These are phyloP conservation scores for Edolisoma coerulescens DNA, from an alignment of 2,113 vertebrate species.

Conservation along the genomic window DNA sequence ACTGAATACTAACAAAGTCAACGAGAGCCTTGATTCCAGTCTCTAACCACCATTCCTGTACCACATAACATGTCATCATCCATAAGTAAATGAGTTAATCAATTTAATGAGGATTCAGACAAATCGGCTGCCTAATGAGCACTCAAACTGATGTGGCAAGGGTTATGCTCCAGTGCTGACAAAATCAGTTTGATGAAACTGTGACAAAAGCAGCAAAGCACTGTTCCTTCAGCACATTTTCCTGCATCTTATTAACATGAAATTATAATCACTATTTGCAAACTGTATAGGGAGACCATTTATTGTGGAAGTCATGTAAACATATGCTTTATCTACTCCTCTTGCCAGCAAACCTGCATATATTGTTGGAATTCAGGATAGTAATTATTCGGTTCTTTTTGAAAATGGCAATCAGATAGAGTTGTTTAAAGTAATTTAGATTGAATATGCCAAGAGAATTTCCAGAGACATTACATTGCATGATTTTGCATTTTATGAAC, in stretches of 20 bases:
- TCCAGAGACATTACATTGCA: not conserved
- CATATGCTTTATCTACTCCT: not conserved
- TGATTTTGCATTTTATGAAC: not conserved
- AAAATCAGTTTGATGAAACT: slow-evolving; percentile 76
- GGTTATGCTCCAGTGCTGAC: slow-evolving; percentile 80
- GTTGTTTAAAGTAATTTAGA: not conserved
- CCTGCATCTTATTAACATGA: slow-evolving; percentile 80
- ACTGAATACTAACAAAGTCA: slow-evolving; percentile 37
- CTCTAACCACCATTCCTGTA: slow-evolving; percentile 58
- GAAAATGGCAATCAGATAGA: not conserved
- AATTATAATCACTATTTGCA: slow-evolving; percentile 57
- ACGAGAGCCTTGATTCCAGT: slow-evolving; percentile 1
- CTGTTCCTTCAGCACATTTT: slow-evolving; percentile 54
- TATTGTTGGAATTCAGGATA: not conserved
- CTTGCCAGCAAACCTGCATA: not conserved
- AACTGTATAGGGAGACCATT: not conserved
- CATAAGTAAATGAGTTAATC: slow-evolving; percentile 89
- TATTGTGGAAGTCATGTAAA: slow-evolving; percentile 3
- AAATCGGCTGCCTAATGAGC: slow-evolving; percentile 77
- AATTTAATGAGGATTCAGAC: slow-evolving; percentile 85
- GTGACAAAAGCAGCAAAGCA: slow-evolving; percentile 60
- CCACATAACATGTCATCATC: slow-evolving; percentile 77
- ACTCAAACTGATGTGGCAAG: slow-evolving; percentile 74
- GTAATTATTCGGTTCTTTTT: not conserved
- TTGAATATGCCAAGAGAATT: not conserved